Conservation (phyloP, 2,113 vertebrate species). For the Dicaeum eximium region DNA sequence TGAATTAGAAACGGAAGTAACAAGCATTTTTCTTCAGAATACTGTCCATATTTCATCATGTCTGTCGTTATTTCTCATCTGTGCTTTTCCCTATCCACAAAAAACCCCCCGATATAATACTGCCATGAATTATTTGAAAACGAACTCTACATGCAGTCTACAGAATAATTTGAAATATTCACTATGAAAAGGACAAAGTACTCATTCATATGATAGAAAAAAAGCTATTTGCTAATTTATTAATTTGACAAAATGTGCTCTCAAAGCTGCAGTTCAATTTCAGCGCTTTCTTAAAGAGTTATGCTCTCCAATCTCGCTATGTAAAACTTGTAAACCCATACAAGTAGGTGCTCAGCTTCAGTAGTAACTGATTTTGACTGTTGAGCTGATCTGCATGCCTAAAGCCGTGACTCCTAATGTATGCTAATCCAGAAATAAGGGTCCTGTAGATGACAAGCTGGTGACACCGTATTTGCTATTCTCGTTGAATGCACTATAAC, state of each 20-base stretch:
- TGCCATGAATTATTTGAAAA: neutral
- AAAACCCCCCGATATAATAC: accelerated
- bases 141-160: neutral
- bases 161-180: neutral
- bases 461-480: neutral
- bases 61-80: neutral
- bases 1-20: neutral
- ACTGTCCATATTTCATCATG: neutral
- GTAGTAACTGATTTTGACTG: neutral
- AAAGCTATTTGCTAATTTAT: neutral
- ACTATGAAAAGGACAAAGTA: neutral
- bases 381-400: neutral
- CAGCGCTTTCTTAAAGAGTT: neutral
- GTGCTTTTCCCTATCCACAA: neutral
- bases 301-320: neutral
- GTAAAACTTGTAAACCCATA: neutral
- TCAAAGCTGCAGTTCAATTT: neutral
- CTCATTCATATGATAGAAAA: neutral
- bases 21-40: neutral
- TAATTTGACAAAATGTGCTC: neutral
- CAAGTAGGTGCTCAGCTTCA: neutral
- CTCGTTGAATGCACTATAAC: neutral
- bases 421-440: neutral
- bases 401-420: neutral
- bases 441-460: neutral